Conservation (phyloP, 1,140 invertebrate species). For the Drosophila guanche region DNA sequence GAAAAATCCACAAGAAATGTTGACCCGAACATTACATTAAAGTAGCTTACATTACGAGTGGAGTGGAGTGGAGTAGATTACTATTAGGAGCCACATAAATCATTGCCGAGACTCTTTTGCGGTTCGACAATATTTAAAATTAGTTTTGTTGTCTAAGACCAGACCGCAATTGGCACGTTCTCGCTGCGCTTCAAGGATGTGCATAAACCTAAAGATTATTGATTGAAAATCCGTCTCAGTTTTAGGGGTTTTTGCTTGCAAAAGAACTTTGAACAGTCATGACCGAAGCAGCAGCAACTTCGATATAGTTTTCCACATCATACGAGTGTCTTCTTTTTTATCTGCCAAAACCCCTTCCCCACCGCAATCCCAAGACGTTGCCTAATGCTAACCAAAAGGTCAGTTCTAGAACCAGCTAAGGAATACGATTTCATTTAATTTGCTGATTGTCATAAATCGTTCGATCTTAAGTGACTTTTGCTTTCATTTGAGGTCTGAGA, state of each 20-base stretch:
- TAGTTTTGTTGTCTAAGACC: conserved; percentile 52
- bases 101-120: conserved; percentile 38
- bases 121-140: conserved; percentile 69
- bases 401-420: conserved; percentile 14
- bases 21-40: conserved; percentile 58
- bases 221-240: conserved; percentile 26
- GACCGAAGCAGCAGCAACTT: not conserved
- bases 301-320: not conserved
- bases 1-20: conserved; percentile 54
- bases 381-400: conserved; percentile 10
- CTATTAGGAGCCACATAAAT: conserved; percentile 40
- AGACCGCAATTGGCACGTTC: conserved; percentile 78
- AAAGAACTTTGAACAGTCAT: not conserved
- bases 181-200: conserved; percentile 66
- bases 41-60: conserved; percentile 53
- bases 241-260: conserved; percentile 10
- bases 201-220: conserved; percentile 28
- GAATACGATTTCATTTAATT: conserved; percentile 28
- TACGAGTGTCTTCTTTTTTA: not conserved
- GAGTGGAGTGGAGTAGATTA: too few species aligned
- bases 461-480: conserved; percentile 38
- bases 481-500: conserved; percentile 54
- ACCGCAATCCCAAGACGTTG: not conserved
- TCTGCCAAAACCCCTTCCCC: not conserved
- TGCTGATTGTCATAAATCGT: conserved; percentile 57